Evolutionary conservation across 2,113 vertebrate species (phyloP).

Genomic region (Cololabis saira): DNA sequence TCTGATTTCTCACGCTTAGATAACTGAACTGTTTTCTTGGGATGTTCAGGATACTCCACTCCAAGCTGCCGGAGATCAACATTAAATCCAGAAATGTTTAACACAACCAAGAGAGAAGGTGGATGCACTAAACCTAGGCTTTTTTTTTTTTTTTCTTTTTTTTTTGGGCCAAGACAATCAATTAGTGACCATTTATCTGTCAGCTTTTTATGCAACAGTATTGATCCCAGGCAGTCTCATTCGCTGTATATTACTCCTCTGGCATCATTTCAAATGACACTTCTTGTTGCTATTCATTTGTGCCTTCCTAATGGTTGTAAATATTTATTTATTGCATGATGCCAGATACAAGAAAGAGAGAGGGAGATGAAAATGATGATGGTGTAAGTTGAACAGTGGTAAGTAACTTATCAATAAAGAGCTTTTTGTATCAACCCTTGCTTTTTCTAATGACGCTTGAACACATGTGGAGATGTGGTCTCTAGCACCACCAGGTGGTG

Average conservation of each 20-base stretch:
- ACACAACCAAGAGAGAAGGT: slow-evolving; percentile 2
- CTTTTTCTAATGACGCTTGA: too few species aligned
- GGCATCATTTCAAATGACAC: slow-evolving; percentile 60
- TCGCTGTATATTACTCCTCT: slow-evolving; percentile 64
- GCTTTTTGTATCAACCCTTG: slow-evolving; percentile 12
- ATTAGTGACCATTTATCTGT: slow-evolving; percentile 50
- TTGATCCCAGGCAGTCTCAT: slow-evolving; percentile 44
- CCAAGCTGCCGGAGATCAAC: slow-evolving; percentile 18
- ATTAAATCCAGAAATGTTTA: slow-evolving; percentile 1
- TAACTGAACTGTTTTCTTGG: slow-evolving; percentile 79
- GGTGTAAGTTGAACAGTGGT: slow-evolving; percentile 20
- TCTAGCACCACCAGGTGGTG: slow-evolving; percentile 45
- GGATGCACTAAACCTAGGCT: slow-evolving; percentile 11
- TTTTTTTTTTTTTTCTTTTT: slow-evolving; percentile 27
- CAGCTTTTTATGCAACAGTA: slow-evolving; percentile 56
- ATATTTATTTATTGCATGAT: slow-evolving; percentile 94
- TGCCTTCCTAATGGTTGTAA: slow-evolving; percentile 89
- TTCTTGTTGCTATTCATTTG: slow-evolving; percentile 64
- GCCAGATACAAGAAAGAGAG: slow-evolving; percentile 64
- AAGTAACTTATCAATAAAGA: slow-evolving; percentile 59
- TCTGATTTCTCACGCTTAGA: slow-evolving; percentile 75
- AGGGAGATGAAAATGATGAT: slow-evolving; percentile 22
- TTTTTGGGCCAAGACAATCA: slow-evolving; percentile 37
- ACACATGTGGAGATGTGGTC: slow-evolving; percentile 25
- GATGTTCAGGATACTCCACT: slow-evolving; percentile 31